Conservation (phyloP, 2,113 vertebrate species). For the Gymnobelideus leadbeateri region DNA sequence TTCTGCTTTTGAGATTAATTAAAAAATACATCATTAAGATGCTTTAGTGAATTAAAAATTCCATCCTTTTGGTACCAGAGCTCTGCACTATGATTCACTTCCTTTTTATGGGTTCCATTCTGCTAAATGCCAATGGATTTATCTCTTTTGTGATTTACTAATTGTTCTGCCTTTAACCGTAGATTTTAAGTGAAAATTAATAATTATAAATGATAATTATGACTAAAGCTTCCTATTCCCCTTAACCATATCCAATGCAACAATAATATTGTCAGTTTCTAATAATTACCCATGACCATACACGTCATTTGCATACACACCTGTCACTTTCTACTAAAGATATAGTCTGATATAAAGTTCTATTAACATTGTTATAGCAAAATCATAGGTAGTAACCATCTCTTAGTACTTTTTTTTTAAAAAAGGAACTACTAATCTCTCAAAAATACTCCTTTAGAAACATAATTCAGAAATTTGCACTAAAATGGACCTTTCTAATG, state of each 20-base stretch:
- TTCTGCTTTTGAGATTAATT: not conserved
- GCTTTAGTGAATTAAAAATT: conserved; percentile 18
- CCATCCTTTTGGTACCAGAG: not conserved
- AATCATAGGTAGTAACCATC: not conserved
- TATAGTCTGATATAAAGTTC: not conserved
- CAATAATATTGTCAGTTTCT: conserved; percentile 21
- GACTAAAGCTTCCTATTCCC: conserved; percentile 14
- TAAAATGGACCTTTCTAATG: not conserved
- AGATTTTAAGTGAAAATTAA: conserved; percentile 34
- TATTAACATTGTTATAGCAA: not conserved
- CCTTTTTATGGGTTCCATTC: conserved; percentile 1
- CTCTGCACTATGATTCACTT: not conserved
- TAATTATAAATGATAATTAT: conserved; percentile 34
- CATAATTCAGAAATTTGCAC: not conserved
- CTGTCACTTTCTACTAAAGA: conserved; percentile 25
- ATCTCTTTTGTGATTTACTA: not conserved
- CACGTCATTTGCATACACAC: not conserved
- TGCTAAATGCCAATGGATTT: conserved; percentile 30
- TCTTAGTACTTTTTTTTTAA: not conserved
- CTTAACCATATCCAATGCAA: not conserved
- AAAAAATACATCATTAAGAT: not conserved
- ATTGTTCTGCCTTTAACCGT: not conserved
- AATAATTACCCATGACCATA: not conserved
- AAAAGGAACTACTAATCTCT: conserved; percentile 7
- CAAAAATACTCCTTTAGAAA: not conserved